Base-by-base conservation (phyloP, 2,888 invertebrate genomes). In the Harmothoe impar region DNA sequence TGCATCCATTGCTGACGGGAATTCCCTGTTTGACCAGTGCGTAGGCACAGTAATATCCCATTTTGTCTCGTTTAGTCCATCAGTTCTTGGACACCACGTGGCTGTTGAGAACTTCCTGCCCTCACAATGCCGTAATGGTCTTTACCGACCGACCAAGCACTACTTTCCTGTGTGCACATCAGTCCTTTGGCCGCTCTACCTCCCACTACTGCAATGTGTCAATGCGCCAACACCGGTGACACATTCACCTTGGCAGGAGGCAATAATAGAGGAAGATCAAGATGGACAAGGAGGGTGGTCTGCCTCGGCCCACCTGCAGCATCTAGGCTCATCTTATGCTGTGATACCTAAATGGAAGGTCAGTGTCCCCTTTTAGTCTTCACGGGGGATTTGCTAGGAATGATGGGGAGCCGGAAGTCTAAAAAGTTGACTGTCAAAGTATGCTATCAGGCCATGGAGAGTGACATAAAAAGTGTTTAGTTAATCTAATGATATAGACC, bases 281-380 rank as follows among this genome's bases (percentile, higher is more conserved):
- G 77, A 31, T 29, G 25, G 77, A 31, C 77, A 77, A 25, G 25
- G 77, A 29, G 77, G 25, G 77, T 77, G 77, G 29, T 77, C 17
- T 15, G 77, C 29, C 17, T 0, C 20, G 31, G 31, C 77, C 77
- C 77, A 77, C 77, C 77, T 31, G 77, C 31, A 31, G 77, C 29
- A n/a, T 31, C 25, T 31, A 1, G 31, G 77, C 77, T 77, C 5
- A 77, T 77, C 77, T 31, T 10, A 25, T 31, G 77, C 1, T 77
- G 77, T 77, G 77, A 77, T 25, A 77, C 77, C 77, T 77, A 77
- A 77, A 77, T 31, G 77, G 31, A 77, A 29, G 77, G 77, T 77
- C 77, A 77, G 29, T 77, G 77, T 17, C 77, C 77, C 77, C 77
- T 31, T 25, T 62, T 20, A 62, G 62, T 62, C 62, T 62, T 62